Percentiles rank a stretch among this genome's conserved stretches.
phyloP scores from a whole-genome alignment of 1,140 invertebrate genomes.

The Portunus trituberculatus region DNA sequence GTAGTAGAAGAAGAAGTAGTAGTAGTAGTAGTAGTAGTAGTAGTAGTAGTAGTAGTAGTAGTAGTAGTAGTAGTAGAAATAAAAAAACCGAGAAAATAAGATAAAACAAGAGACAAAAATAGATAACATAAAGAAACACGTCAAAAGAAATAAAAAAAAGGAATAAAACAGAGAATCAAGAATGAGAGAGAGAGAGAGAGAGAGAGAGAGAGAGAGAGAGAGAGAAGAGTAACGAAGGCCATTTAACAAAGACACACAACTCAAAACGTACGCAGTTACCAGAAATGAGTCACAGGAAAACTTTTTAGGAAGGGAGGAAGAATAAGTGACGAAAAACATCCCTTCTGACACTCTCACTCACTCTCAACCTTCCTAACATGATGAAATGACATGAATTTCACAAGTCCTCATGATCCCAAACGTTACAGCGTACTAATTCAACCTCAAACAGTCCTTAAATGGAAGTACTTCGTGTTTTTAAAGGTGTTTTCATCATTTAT shows the following conservation, averaged over 20 bases:
- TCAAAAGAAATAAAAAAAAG: not conserved
- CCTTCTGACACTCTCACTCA: no score
- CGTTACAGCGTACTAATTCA: no score
- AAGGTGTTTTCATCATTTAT: no score
- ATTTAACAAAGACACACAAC: not conserved
- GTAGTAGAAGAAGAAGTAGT: slow-evolving; percentile 21
- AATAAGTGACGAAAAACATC: no score
- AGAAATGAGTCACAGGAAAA: not conserved
- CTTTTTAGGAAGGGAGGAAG: not conserved
- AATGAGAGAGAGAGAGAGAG: not conserved
- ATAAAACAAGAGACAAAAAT: not conserved
- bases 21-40: slow-evolving; percentile 22
- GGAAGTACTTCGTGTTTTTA: no score
- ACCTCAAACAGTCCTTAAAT: no score
- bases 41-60: slow-evolving; percentile 23
- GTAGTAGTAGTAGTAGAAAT: not conserved
- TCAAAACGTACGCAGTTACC: not conserved
- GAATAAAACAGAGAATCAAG: no score
- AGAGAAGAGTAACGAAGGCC: not conserved
- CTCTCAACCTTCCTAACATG: no score
- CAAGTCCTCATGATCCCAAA: no score
- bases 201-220: not conserved
- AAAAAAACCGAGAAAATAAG: no score
- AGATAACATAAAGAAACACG: not conserved
- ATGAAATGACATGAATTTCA: no score